phyloP scores from a whole-genome alignment of 2,888 invertebrate genomes.

The Carcina quercana region DNA sequence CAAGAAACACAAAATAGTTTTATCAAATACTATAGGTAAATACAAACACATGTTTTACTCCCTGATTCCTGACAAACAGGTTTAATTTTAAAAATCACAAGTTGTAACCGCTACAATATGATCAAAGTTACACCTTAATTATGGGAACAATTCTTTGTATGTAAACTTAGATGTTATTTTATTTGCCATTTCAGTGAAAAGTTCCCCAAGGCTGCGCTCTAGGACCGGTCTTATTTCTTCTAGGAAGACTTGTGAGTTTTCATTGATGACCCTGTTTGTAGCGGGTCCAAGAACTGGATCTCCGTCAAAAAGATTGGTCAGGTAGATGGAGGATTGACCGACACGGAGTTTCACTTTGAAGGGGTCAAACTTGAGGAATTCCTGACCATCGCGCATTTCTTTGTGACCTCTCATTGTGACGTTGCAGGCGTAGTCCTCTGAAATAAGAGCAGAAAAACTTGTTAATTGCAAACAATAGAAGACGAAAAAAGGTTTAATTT shows the following conservation, averaged over 20 bases:
- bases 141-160: slow-evolving; percentile 81
- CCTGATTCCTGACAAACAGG: neutral
- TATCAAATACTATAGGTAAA: neutral
- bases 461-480: too few species aligned
- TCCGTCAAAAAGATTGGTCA: slow-evolving; percentile 80
- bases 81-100: neutral
- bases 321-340: slow-evolving; percentile 73
- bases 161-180: slow-evolving; percentile 80
- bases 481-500: too few species aligned
- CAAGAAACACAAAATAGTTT: too few species aligned
- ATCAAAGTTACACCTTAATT: too few species aligned
- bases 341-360: slow-evolving; percentile 77
- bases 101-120: slow-evolving; percentile 18
- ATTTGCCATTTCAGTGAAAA: slow-evolving; percentile 81
- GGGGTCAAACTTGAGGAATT: slow-evolving; percentile 77
- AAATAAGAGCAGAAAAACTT: too few species aligned
- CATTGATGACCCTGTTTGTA: slow-evolving; percentile 79
- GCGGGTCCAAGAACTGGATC: slow-evolving; percentile 78
- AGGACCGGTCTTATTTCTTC: slow-evolving; percentile 79
- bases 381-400: slow-evolving; percentile 69
- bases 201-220: slow-evolving; percentile 76
- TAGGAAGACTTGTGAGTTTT: slow-evolving; percentile 79
- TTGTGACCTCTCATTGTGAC: slow-evolving; percentile 78
- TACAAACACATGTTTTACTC: neutral
- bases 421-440: slow-evolving; percentile 79